These are phyloP conservation scores for Chesias legatella DNA, from an alignment of 2,888 invertebrate species.

Conservation along the genomic window DNA sequence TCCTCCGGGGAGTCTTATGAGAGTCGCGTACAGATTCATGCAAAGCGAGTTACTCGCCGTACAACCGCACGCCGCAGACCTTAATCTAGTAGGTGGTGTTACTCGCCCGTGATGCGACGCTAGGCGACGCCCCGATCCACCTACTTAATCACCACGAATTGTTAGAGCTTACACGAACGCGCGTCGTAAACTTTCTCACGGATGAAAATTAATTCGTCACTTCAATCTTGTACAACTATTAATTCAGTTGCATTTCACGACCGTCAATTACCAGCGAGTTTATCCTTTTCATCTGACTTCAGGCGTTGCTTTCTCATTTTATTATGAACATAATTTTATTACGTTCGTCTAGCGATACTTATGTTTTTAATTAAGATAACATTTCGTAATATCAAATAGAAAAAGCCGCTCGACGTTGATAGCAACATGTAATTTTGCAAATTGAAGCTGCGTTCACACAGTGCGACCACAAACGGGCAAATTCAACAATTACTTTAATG, in stretches of 20 bases:
- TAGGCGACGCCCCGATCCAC: constrained; percentile 52
- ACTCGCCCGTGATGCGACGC: constrained; percentile 42
- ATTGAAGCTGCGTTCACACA: constrained; percentile 53
- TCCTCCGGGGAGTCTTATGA: constrained; percentile 69
- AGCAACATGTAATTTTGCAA: constrained; percentile 56
- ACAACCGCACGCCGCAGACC: constrained; percentile 61
- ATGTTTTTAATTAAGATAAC: constrained; percentile 35
- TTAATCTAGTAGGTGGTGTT: constrained; percentile 65
- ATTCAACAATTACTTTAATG: constrained; percentile 57
- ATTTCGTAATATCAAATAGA: constrained; percentile 39
- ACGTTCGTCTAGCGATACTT: constrained; percentile 23
- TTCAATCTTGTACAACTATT: constrained; percentile 41
- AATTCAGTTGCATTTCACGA: constrained; percentile 31
- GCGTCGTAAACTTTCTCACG: constrained; percentile 64
- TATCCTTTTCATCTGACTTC: background rate
- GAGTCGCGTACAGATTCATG: constrained; percentile 74
- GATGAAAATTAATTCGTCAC: constrained; percentile 56
- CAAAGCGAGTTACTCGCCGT: constrained; percentile 70
- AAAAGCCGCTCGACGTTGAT: constrained; percentile 38
- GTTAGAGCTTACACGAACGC: constrained; percentile 65
- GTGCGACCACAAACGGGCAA: constrained; percentile 43
- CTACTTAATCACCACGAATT: constrained; percentile 77
- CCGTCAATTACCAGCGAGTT: constrained; percentile 1
- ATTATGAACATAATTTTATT: constrained; percentile 11
- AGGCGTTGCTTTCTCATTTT: too few species aligned